A percentile compares a stretch with the other conserved stretches of the same genome.
Conservation (phyloP, 1,140 invertebrate genomes). For the Drosophila leontia region DNA sequence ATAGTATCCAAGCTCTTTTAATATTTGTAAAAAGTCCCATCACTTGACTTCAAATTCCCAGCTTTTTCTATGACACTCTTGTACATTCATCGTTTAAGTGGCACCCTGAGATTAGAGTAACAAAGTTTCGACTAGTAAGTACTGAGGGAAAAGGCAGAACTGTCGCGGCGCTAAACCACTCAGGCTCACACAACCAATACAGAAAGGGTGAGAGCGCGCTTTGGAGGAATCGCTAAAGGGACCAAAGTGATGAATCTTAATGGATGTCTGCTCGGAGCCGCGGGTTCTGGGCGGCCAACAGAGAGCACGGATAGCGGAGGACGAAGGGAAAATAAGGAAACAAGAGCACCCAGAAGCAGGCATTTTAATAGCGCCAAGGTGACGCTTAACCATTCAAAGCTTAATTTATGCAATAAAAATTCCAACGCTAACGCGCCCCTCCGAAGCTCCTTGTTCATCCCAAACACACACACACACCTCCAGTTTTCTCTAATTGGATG, state of each 20-base stretch:
- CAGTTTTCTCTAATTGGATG: slow-evolving; percentile 62
- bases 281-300: slow-evolving; percentile 50
- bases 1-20: background rate
- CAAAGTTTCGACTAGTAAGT: slow-evolving; percentile 59
- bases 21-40: background rate
- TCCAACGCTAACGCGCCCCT: slow-evolving; percentile 24
- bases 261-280: slow-evolving; percentile 46
- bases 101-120: background rate
- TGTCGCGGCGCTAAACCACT: slow-evolving; percentile 74
- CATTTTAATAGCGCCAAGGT: slow-evolving; percentile 81
- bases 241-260: slow-evolving; percentile 50
- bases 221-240: background rate
- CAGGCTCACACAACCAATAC: slow-evolving; percentile 72
- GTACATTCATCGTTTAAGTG: background rate
- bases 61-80: background rate
- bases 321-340: background rate
- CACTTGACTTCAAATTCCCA: background rate
- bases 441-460: too few species aligned
- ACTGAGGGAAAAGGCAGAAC: slow-evolving; percentile 64
- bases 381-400: slow-evolving; percentile 80
- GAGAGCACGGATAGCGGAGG: background rate
- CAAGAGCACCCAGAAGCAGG: slow-evolving; percentile 22
- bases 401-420: slow-evolving; percentile 84
- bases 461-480: slow-evolving; percentile 17
- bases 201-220: slow-evolving; percentile 9